Evolutionary conservation across 2,113 vertebrate species (phyloP).

Genomic region (Irena cyanogastra): DNA sequence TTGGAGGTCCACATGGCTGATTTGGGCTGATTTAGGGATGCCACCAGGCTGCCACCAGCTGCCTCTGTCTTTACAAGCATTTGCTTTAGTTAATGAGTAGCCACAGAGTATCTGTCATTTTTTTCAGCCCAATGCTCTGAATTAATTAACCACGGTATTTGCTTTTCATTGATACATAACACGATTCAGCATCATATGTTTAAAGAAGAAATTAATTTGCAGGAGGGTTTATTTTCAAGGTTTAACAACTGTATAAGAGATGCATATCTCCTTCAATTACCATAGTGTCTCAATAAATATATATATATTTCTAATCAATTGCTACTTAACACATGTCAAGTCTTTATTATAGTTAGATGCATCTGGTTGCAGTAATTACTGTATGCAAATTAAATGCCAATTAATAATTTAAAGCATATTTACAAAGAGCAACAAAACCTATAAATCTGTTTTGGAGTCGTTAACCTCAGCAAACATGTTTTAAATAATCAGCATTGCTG

Average conservation of each 20-base stretch:
- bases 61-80: background rate
- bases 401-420: constrained; percentile 76
- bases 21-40: background rate
- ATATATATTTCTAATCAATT: constrained; percentile 65
- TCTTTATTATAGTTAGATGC: constrained; percentile 16
- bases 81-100: background rate
- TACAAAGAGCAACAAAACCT: constrained; percentile 67
- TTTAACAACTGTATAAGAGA: constrained; percentile 40
- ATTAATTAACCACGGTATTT: constrained; percentile 41
- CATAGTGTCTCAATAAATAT: constrained; percentile 50
- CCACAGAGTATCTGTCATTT: background rate
- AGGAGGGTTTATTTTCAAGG: background rate
- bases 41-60: background rate
- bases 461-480: constrained; percentile 68
- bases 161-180: constrained; percentile 55
- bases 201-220: constrained; percentile 59
- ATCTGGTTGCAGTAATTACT: constrained; percentile 30
- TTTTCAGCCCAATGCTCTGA: constrained; percentile 1
- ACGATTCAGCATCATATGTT: background rate
- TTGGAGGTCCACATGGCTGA: background rate
- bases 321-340: constrained; percentile 35
- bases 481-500: constrained; percentile 52
- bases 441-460: constrained; percentile 66
- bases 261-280: constrained; percentile 61
- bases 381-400: constrained; percentile 31